Evolutionary conservation across 2,888 invertebrate genomes (phyloP), one percentile per base, ranked within the genome.

Genomic region (Poecilus cupreus): DNA sequence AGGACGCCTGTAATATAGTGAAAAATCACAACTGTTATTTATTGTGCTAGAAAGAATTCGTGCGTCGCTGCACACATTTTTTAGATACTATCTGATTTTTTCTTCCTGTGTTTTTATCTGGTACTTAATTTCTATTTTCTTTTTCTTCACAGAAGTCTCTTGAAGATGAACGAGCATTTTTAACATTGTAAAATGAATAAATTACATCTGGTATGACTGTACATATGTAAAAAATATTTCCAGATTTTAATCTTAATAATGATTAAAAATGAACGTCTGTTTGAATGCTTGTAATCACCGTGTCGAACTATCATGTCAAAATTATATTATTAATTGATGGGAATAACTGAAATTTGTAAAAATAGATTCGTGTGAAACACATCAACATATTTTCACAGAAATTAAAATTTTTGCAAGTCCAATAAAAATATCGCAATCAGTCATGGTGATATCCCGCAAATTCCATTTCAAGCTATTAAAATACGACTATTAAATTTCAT

Each of bases 11-110:
- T 88, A 88, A 88, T 88, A 88, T 88, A 88, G 87, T 88, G 87
- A 88, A 88, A 87, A 88, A 88, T 88, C 87, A 87, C 80, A 85
- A 86, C 83, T 81, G 85, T 87, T 87, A 88, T 88, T 88, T 88
- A 88, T 87, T 74, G 78, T 81, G 76, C 46, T 70, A 60, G 80
- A 82, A 82, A 80, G 72, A 76, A 76, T 75, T 60, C 70, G 79
- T 70, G 70, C 79, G 79, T 79, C 68, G 79, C 49, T 68, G 68
- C 79, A 51, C 79, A 79, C 79, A 79, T 79, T 70, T 70, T 68
- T 79, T 70, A 79, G 70, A 79, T 70, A 79, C 70, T 70, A 70
- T 79, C 79, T 70, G 13, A 49, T 68, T 79, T 79, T 79, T 79
- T 79, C 70, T 79, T 79, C 70, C 79, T 68, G 70, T 70, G 49